Conservation (phyloP, 2,797 vertebrate genomes). For the Molossus alvarezi region DNA sequence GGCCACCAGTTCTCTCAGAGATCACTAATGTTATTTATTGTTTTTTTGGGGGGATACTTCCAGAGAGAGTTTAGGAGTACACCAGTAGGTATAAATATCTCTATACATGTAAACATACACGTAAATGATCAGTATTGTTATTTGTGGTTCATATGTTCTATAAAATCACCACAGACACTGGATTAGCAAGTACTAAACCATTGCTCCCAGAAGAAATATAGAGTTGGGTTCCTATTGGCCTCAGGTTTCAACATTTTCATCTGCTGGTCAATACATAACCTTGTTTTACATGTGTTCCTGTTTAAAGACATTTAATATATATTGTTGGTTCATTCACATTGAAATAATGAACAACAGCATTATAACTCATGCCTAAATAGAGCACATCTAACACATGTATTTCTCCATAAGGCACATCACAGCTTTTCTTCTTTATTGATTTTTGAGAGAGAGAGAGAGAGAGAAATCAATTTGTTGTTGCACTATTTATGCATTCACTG, state of each 20-base stretch:
- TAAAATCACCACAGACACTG: background rate
- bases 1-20: background rate
- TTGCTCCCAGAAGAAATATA: background rate
- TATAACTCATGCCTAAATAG: too few species aligned
- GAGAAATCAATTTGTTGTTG: too few species aligned
- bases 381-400: too few species aligned
- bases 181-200: background rate
- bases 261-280: background rate
- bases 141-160: background rate
- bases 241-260: background rate
- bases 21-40: background rate
- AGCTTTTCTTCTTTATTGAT: too few species aligned
- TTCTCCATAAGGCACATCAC: too few species aligned
- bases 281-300: slow-evolving; percentile 3
- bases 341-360: background rate
- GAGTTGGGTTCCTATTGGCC: background rate
- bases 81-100: background rate
- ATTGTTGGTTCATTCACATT: background rate
- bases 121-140: background rate
- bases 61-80: background rate
- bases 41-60: background rate
- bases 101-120: background rate
- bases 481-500: too few species aligned
- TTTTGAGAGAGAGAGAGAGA: too few species aligned
- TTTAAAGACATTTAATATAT: slow-evolving; percentile 12